phyloP scores from a whole-genome alignment of 1,140 invertebrate species.

The Penaeus chinensis region DNA sequence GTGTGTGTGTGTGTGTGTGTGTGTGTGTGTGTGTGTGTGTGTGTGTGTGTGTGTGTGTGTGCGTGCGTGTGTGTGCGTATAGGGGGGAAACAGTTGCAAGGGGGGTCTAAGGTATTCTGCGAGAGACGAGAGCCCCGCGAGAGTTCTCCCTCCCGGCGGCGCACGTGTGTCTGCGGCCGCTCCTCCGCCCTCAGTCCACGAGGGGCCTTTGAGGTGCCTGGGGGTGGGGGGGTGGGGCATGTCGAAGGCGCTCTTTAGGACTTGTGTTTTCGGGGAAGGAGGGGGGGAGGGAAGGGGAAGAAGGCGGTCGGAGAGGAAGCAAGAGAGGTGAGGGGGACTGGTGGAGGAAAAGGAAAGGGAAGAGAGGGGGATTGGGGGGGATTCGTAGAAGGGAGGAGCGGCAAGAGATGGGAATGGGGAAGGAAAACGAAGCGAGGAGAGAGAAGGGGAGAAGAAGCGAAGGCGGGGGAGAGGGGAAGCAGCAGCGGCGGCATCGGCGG shows the following conservation, averaged over 20 bases:
- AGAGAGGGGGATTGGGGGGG: neutral
- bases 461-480: neutral
- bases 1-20: too few relatives aligned
- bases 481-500: neutral
- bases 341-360: neutral
- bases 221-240: neutral
- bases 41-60: too few relatives aligned
- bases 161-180: too few relatives aligned
- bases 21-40: too few relatives aligned
- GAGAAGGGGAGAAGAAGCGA: neutral
- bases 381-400: neutral
- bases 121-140: too few relatives aligned
- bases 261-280: too few relatives aligned
- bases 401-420: neutral
- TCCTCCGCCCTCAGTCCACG: too few relatives aligned
- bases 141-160: too few relatives aligned
- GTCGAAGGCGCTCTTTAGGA: neutral
- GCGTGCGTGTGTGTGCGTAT: too few relatives aligned
- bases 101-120: too few relatives aligned
- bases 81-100: too few relatives aligned
- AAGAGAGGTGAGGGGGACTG: neutral
- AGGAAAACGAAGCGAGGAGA: neutral
- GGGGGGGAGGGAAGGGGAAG: too few relatives aligned
- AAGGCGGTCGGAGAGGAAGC: neutral
- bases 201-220: neutral